A percentile compares a stretch with the other conserved stretches of the same genome.
Conservation (phyloP, 2,797 vertebrate genomes). For the Acestrorhynchus altus region DNA sequence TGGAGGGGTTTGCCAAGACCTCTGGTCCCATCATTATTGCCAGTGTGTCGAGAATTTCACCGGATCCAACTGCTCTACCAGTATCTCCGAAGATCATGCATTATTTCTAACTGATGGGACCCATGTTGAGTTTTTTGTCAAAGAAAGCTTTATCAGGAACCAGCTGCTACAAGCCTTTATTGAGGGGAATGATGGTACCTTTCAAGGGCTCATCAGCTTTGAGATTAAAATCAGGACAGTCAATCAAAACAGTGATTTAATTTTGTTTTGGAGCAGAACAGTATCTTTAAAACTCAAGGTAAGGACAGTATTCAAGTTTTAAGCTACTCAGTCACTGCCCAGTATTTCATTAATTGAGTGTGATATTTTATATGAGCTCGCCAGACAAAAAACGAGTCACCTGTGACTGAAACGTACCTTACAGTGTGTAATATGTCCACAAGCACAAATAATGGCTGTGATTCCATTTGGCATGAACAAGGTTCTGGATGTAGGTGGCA, state of each 20-base stretch:
- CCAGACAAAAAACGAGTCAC: too few species aligned
- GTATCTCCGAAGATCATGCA: conserved; percentile 74
- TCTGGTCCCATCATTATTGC: conserved; percentile 77
- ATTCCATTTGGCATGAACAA: too few species aligned
- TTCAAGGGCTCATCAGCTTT: conserved; percentile 58
- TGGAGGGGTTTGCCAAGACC: conserved; percentile 74
- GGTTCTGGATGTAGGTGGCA: too few species aligned
- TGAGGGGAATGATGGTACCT: conserved; percentile 42
- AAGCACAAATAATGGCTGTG: too few species aligned
- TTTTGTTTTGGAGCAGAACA: conserved; percentile 63
- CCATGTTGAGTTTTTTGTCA: conserved; percentile 77
- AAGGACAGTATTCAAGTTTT: not conserved
- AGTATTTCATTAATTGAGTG: too few species aligned
- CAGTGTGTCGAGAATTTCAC: conserved; percentile 73
- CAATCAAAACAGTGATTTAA: conserved; percentile 64
- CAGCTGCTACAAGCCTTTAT: conserved; percentile 64
- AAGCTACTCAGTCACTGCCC: too few species aligned
- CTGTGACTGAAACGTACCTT: too few species aligned
- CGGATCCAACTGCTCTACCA: conserved; percentile 73
- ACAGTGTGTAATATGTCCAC: too few species aligned
- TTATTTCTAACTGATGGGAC: conserved; percentile 67
- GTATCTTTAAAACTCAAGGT: conserved; percentile 67
- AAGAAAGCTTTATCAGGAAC: conserved; percentile 77
- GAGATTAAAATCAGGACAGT: conserved; percentile 75
- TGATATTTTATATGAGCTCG: too few species aligned